Conservation (phyloP, 2,797 vertebrate genomes). For the Sarcoramphus papa region DNA sequence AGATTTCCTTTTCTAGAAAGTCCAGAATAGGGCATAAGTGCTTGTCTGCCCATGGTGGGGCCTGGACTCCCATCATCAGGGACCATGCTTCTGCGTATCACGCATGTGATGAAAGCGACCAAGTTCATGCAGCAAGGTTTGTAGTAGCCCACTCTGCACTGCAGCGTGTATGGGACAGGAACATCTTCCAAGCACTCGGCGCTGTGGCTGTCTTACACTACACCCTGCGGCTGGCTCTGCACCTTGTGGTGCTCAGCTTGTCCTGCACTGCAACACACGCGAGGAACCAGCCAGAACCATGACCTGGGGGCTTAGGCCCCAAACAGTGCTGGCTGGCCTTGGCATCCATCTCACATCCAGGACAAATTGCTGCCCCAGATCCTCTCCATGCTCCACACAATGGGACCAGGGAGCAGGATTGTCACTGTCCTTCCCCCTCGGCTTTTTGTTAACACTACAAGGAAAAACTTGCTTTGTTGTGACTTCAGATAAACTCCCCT, state of each 20-base stretch:
- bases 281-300: not conserved
- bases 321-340: not conserved
- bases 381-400: too few relatives aligned
- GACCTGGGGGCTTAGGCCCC: not conserved
- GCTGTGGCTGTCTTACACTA: not conserved
- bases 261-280: too few relatives aligned
- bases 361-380: not conserved
- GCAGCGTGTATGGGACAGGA: too few relatives aligned
- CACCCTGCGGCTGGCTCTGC: not conserved
- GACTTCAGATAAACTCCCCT: not conserved
- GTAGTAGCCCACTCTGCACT: not conserved
- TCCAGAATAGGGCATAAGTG: not conserved
- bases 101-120: accelerated
- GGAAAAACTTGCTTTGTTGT: not conserved
- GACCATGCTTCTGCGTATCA: not conserved
- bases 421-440: not conserved
- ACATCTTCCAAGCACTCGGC: accelerated
- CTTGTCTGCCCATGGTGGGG: not conserved
- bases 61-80: too few relatives aligned
- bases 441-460: not conserved
- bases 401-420: not conserved
- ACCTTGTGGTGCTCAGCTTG: not conserved
- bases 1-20: not conserved
- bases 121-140: too few relatives aligned
- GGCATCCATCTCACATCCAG: not conserved